A percentile compares a stretch with the other conserved stretches of the same genome.
Evolutionary conservation across 2,888 invertebrate species (phyloP).

Genomic region (Branchipolynoe longqiensis): DNA sequence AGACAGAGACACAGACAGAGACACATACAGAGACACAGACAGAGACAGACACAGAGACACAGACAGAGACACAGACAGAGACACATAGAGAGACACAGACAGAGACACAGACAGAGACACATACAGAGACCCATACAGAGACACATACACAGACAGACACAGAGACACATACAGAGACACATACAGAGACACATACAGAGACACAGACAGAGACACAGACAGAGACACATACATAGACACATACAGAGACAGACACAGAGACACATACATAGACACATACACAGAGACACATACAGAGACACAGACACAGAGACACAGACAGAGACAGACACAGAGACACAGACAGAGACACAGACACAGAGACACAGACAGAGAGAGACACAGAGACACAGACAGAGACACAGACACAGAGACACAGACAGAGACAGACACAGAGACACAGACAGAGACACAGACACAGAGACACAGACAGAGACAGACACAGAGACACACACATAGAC

Average conservation of each 20-base stretch:
- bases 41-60: background rate
- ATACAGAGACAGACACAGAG: background rate
- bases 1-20: background rate
- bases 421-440: background rate
- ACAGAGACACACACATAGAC: background rate
- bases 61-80: background rate
- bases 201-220: background rate
- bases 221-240: background rate
- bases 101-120: background rate
- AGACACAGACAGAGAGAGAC: background rate
- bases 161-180: background rate
- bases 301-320: background rate
- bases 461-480: background rate
- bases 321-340: background rate
- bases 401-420: background rate
- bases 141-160: background rate
- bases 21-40: background rate
- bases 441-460: slow-evolving; percentile 9
- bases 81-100: background rate
- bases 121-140: background rate
- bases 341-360: background rate
- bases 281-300: background rate
- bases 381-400: background rate
- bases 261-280: background rate
- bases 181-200: background rate